Conservation (phyloP, 2,888 invertebrate genomes). For the Acanthococcus lagerstroemiae region DNA sequence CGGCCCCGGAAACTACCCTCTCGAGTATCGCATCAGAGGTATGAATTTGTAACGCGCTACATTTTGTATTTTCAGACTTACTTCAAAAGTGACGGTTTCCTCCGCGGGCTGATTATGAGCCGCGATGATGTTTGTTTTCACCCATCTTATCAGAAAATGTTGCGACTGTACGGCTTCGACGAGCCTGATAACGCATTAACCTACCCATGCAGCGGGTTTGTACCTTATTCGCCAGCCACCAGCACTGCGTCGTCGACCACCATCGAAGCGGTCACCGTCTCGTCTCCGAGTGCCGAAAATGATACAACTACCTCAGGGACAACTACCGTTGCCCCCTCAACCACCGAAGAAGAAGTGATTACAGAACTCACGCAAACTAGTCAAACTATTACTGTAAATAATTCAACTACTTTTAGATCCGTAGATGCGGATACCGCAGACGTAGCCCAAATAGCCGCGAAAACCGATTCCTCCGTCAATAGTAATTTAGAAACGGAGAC, state of each 20-base stretch:
- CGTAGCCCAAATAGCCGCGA: conserved; percentile 31
- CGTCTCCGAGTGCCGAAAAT: conserved; percentile 3
- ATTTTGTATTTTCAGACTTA: conserved; percentile 62
- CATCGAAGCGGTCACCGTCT: conserved; percentile 19
- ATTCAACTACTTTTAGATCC: not conserved
- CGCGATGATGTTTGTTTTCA: conserved; percentile 66
- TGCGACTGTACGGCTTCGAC: conserved; percentile 73
- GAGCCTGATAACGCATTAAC: conserved; percentile 43
- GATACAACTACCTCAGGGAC: conserved; percentile 13
- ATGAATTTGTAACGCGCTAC: too few species aligned
- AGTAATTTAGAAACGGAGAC: not conserved
- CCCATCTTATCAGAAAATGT: conserved; percentile 59
- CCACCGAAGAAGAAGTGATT: conserved; percentile 21
- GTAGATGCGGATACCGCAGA: conserved; percentile 9
- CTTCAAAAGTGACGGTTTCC: conserved; percentile 70
- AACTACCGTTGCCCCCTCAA: conserved; percentile 23
- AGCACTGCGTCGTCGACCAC: conserved; percentile 24
- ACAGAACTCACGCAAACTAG: conserved; percentile 32
- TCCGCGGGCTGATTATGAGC: conserved; percentile 69
- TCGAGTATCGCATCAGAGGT: too few species aligned
- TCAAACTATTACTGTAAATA: conserved; percentile 28
- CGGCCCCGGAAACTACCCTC: too few species aligned
- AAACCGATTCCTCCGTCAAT: not conserved
- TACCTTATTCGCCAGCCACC: conserved; percentile 32
- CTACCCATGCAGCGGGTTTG: conserved; percentile 29